These are phyloP conservation scores for Tenualosa thibaudeaui DNA, from an alignment of 2,797 vertebrate species.

Conservation along the genomic window DNA sequence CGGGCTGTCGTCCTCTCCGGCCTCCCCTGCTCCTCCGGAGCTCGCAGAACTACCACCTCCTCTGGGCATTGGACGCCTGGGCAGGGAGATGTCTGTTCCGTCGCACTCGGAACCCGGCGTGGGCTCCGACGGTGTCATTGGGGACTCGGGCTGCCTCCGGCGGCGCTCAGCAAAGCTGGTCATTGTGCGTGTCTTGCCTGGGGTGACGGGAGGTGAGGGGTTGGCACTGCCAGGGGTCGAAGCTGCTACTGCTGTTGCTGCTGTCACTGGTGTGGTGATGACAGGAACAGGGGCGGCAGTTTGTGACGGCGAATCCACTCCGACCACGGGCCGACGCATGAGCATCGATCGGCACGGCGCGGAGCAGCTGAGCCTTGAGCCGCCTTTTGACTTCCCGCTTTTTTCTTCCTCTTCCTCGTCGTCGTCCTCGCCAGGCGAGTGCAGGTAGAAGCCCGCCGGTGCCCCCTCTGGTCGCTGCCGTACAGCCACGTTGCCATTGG, in stretches of 20 bases:
- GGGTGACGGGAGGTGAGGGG: conserved; percentile 44
- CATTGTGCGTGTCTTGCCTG: conserved; percentile 69
- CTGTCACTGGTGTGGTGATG: background rate
- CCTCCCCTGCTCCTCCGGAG: conserved; percentile 55
- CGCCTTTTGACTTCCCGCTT: background rate
- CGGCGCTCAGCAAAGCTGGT: conserved; percentile 88
- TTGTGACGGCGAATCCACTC: conserved; percentile 47
- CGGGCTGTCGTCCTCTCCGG: conserved; percentile 43
- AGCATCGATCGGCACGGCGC: conserved; percentile 67
- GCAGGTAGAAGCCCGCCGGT: conserved; percentile 88
- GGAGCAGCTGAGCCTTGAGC: conserved; percentile 69
- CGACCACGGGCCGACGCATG: conserved; percentile 53
- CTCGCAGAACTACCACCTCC: conserved; percentile 32
- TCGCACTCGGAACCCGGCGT: background rate
- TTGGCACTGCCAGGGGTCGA: background rate
- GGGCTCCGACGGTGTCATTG: conserved; percentile 24
- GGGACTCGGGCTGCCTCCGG: conserved; percentile 72
- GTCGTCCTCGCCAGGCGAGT: conserved; percentile 71
- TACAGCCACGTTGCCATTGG: conserved; percentile 44
- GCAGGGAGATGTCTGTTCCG: background rate
- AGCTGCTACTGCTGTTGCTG: background rate
- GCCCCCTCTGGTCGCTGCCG: conserved; percentile 87
- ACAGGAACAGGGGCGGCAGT: background rate
- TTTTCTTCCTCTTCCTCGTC: background rate
- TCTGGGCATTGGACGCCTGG: background rate